Evolutionary conservation across 1,140 invertebrate genomes (phyloP), one percentile per base, ranked within the genome.

Genomic region (Paracyclopina nana): DNA sequence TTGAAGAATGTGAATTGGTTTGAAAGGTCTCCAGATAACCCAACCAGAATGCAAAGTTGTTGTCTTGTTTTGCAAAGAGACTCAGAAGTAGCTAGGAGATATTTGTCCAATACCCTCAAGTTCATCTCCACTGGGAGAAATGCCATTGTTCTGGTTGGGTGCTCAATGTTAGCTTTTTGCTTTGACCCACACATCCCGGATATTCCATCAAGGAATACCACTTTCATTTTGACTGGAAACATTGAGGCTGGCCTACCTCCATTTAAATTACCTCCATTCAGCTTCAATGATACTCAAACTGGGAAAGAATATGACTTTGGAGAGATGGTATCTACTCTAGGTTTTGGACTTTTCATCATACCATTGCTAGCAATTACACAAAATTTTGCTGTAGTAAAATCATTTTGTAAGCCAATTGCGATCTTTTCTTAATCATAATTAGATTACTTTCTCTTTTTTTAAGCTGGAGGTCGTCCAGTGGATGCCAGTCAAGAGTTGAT

Each of bases 401-500:
- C 79, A 2, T 84, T 83, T 57, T 56, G 61, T 59, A 55, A 55
- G 48, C 56, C 45, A 56, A 46, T 9, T 14, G 8, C 8, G 29
- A 14, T 8, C 29, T 8, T 31, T 9, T 9, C 8, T 31, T 31
- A 24, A 31, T n/a, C 24, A 20, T 55, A 55, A 43, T 49, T 41
- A 29, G 46, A 16, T 14, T 24, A 6, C 6, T 46, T 48, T 24
- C 34, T 31, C 2, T 22, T 5, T 29, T 5, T 25, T 22, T 61
- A 58, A 78, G 77, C 78, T 0, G 74, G 72, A 54, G 79, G 79
- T 2, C 72, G 76, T 38, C 76, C 77, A 25, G 72, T 86, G 2
- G 82, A 85, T 62, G 78, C 80, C 0, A 82, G 80, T 0, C 79
- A 85, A 60, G 84, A 88, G 63, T 65, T 87, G 20, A 62, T 86